Conservation (phyloP, 1,140 invertebrate genomes). For the Rhyzopertha dominica region DNA sequence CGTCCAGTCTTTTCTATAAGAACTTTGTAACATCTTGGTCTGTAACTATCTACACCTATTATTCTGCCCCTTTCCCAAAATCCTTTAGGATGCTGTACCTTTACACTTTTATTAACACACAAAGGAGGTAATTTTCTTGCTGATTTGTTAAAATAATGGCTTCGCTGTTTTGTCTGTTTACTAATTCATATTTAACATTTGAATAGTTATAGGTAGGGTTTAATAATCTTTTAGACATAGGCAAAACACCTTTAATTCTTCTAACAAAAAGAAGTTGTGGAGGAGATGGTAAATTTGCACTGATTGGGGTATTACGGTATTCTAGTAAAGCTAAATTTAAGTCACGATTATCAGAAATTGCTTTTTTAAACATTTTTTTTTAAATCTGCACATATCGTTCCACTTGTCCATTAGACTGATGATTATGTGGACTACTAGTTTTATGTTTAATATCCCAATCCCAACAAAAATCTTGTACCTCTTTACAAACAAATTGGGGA, state of each 20-base stretch:
- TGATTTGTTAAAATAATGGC: too few relatives aligned
- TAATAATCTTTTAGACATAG: constrained; percentile 6
- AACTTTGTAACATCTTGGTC: too few relatives aligned
- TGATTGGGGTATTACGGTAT: constrained; percentile 25
- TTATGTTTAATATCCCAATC: constrained; percentile 29
- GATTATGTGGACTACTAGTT: constrained; percentile 29
- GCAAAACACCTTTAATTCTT: constrained; percentile 17
- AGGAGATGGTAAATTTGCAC: constrained; percentile 19
- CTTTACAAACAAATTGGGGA: constrained; percentile 23
- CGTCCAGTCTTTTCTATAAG: too few relatives aligned
- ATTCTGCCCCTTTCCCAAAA: too few relatives aligned
- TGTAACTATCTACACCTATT: too few relatives aligned
- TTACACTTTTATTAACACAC: too few relatives aligned
- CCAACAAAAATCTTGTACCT: constrained; percentile 25
- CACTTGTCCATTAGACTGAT: constrained; percentile 30
- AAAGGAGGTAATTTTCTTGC: too few relatives aligned
- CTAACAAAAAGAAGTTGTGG: constrained; percentile 23
- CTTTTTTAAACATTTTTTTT: constrained; percentile 30
- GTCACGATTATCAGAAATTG: constrained; percentile 25
- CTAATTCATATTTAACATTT: too few relatives aligned
- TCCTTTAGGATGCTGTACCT: too few relatives aligned
- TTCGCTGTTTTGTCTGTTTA: too few relatives aligned
- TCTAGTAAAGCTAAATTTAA: constrained; percentile 31
- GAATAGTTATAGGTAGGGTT: too few relatives aligned
- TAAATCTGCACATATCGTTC: constrained; percentile 27